phyloP scores from a whole-genome alignment of 2,113 vertebrate species.

The Polyodon spathula region DNA sequence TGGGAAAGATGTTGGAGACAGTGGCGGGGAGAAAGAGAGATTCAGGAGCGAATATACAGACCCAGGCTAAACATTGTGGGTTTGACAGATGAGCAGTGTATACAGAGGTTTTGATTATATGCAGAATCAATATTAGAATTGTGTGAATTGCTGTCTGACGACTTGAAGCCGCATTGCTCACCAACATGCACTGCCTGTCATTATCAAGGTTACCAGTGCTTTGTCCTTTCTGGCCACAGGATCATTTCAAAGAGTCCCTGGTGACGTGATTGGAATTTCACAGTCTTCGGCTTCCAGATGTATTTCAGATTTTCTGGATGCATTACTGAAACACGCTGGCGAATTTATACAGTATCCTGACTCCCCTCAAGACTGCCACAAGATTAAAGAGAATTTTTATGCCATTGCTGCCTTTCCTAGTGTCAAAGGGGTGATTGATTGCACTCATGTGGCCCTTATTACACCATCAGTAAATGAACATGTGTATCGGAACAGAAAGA shows the following conservation, averaged over 20 bases:
- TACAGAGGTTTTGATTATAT: too few species aligned
- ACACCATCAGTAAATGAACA: neutral
- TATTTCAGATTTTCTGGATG: neutral
- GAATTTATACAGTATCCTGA: neutral
- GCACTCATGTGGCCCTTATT: neutral
- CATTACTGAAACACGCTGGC: neutral
- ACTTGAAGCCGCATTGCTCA: too few species aligned
- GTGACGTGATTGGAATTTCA: neutral
- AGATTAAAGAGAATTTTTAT: neutral
- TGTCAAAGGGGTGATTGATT: neutral
- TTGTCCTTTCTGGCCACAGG: neutral
- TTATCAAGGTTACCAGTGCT: neutral
- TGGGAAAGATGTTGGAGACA: too few species aligned
- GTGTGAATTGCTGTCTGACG: too few species aligned
- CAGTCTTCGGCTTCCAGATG: neutral
- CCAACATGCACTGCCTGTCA: neutral
- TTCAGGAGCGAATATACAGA: too few species aligned
- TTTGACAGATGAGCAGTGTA: too few species aligned
- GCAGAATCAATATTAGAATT: too few species aligned
- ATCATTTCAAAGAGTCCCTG: neutral
- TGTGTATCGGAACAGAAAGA: neutral
- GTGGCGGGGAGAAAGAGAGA: too few species aligned
- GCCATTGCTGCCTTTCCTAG: neutral
- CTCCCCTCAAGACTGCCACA: neutral
- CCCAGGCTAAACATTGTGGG: too few species aligned